Evolutionary conservation across 2,797 vertebrate genomes (phyloP), one percentile per base, ranked within the genome.

Genomic region (Gila robusta): DNA sequence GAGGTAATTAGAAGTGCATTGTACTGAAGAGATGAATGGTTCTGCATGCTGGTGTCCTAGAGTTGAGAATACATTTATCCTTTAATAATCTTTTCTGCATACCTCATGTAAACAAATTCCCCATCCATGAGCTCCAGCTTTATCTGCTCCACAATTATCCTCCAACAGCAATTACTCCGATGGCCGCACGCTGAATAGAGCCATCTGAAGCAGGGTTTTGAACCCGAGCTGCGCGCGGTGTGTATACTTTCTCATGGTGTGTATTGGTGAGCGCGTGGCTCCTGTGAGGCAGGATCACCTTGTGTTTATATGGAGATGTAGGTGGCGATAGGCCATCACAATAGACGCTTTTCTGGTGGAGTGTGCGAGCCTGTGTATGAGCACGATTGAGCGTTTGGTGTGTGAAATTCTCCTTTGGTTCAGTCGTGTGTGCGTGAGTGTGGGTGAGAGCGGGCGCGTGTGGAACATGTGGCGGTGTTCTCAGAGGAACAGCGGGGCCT

Each of bases 381-480:
- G 87, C 86, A 81, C 49, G 87, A 78, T 79, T 76, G 85, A 89
- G 74, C 83, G 78, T 82, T 87, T 85, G 86, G 89, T 83, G 89
- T 89, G 86, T 86, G 84, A 87, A 87, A 87, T 90, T 85, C 80
- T 83, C 74, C 7, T 85, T 78, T 87, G 86, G 77, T 85, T 71
- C 23, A 82, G 74, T 82, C 81, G 81, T 84, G 86, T 81, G 86
- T 86, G 62, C 21, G 81, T 83, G 87, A 59, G 81, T 87, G 88
- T 66, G 82, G 79, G 87, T 89, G 91, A 93, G 94, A 89, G 92
- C 87, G 90, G 90, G 91, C 93, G 93, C 90, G 96, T 96, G 95
- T 93, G 94, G 93, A 97, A 97, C 98, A 99, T 99, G 98, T 99
- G 98, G 96, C 95, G 96, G 90, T 94, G 97, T 99, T 99, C 98